Evolutionary conservation across 2,797 vertebrate species (phyloP).

Genomic region (Poeciliopsis presidionis): DNA sequence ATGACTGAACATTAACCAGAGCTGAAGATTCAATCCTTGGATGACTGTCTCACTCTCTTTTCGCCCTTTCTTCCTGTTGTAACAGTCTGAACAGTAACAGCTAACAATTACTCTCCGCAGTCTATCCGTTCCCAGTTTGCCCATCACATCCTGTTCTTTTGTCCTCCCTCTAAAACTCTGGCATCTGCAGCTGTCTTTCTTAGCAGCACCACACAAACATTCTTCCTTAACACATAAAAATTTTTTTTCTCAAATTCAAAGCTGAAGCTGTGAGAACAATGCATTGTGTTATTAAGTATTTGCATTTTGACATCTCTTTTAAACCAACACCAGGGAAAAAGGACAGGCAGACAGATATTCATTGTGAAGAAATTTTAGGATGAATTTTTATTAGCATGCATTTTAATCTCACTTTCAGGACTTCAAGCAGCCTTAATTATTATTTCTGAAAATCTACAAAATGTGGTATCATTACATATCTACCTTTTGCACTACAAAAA

Average conservation of each 20-base stretch:
- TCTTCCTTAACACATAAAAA: constrained; percentile 18
- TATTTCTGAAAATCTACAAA: constrained; percentile 28
- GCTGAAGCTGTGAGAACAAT: constrained; percentile 30
- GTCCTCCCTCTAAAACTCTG: constrained; percentile 44
- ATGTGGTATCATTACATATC: constrained; percentile 8
- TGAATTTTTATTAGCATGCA: constrained; percentile 6
- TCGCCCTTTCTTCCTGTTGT: constrained; percentile 45
- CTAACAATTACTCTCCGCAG: constrained; percentile 61
- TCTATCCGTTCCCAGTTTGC: constrained; percentile 31
- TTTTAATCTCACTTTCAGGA: constrained; percentile 8
- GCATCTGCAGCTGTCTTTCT: constrained; percentile 26
- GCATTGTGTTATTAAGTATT: constrained; percentile 37
- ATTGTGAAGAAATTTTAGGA: constrained; percentile 20
- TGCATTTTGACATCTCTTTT: constrained; percentile 52
- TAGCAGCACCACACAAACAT: constrained; percentile 8
- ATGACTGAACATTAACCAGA: constrained; percentile 57
- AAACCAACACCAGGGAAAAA: constrained; percentile 1
- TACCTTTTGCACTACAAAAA: constrained; percentile 42
- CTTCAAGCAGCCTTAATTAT: constrained; percentile 5
- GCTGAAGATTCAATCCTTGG: constrained; percentile 57
- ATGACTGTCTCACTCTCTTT: constrained; percentile 60
- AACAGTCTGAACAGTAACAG: constrained; percentile 60
- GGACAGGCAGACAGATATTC: not conserved
- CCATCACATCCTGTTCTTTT: constrained; percentile 26
- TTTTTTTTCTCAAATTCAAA: constrained; percentile 12